Evolutionary conservation across 2,797 vertebrate species (phyloP).

Genomic region (Mormyrops boulengeri): DNA sequence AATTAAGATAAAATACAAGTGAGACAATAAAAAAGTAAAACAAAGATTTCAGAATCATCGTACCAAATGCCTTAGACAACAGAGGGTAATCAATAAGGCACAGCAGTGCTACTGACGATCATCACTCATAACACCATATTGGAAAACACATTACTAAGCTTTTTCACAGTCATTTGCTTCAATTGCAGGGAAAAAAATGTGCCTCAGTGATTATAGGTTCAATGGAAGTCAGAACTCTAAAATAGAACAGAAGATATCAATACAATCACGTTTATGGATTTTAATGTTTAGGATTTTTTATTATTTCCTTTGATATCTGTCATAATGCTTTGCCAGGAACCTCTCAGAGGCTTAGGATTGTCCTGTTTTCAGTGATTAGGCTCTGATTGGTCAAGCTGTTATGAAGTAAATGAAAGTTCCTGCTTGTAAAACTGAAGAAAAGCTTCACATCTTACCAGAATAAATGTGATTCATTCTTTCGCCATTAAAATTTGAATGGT

Average conservation of each 20-base stretch:
- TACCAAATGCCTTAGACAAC: slow-evolving; percentile 27
- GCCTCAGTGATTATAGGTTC: slow-evolving; percentile 31
- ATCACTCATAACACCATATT: slow-evolving; percentile 57
- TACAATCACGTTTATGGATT: background rate
- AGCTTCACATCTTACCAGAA: slow-evolving; percentile 22
- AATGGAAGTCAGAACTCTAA: slow-evolving; percentile 30
- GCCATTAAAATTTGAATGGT: slow-evolving; percentile 30
- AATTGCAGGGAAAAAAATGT: slow-evolving; percentile 41
- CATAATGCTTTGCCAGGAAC: slow-evolving; percentile 29
- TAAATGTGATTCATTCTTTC: slow-evolving; percentile 15
- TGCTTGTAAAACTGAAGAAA: background rate
- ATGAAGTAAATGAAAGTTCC: background rate
- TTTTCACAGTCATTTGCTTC: slow-evolving; percentile 30
- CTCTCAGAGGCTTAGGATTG: background rate
- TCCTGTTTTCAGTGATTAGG: background rate
- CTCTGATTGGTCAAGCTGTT: background rate
- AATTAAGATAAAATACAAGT: slow-evolving; percentile 63
- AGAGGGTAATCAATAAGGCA: slow-evolving; percentile 60
- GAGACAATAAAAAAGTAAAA: slow-evolving; percentile 63
- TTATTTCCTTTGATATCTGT: background rate
- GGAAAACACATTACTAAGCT: slow-evolving; percentile 42
- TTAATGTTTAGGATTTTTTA: background rate
- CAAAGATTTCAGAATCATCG: slow-evolving; percentile 52
- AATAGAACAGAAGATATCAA: slow-evolving; percentile 21
- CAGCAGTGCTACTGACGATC: slow-evolving; percentile 58